Evolutionary conservation across 2,888 invertebrate species (phyloP).

Genomic region (Sepioteuthis lessoniana): DNA sequence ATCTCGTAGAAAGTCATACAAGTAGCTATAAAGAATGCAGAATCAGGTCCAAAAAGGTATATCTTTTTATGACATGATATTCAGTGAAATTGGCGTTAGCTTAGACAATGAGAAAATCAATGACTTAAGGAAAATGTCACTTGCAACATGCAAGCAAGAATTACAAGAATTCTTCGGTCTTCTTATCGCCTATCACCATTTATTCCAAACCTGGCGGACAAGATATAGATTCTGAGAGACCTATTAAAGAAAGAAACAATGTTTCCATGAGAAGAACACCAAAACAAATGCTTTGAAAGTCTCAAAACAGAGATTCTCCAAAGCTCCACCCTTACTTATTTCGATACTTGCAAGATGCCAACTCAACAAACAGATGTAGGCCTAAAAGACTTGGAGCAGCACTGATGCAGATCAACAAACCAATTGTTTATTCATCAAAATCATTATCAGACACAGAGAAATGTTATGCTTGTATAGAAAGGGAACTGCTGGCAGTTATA

Average conservation of each 20-base stretch:
- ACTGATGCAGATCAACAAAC: slow-evolving; percentile 51
- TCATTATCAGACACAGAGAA: slow-evolving; percentile 51
- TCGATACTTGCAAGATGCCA: slow-evolving; percentile 49
- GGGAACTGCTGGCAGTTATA: slow-evolving; percentile 54
- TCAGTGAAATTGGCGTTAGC: too few relatives aligned
- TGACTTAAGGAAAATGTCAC: too few relatives aligned
- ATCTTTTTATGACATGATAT: too few relatives aligned
- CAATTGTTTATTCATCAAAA: too few relatives aligned
- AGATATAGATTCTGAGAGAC: neutral
- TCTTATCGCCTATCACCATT: neutral
- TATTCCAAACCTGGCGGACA: neutral
- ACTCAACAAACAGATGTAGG: slow-evolving; percentile 50
- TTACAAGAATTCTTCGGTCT: neutral
- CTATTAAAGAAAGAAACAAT: neutral
- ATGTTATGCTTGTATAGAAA: slow-evolving; percentile 54
- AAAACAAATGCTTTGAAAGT: too few relatives aligned
- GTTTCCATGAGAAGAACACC: too few relatives aligned
- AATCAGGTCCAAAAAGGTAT: too few relatives aligned
- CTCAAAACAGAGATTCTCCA: neutral
- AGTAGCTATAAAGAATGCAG: too few relatives aligned
- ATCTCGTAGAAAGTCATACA: slow-evolving; percentile 48
- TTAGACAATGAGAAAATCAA: too few relatives aligned
- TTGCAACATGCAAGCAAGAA: too few relatives aligned
- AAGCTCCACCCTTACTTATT: slow-evolving; percentile 45
- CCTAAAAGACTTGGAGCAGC: slow-evolving; percentile 53